Base-by-base conservation (phyloP, 2,113 vertebrate genomes). In the Oxygymnocypris stewartii region DNA sequence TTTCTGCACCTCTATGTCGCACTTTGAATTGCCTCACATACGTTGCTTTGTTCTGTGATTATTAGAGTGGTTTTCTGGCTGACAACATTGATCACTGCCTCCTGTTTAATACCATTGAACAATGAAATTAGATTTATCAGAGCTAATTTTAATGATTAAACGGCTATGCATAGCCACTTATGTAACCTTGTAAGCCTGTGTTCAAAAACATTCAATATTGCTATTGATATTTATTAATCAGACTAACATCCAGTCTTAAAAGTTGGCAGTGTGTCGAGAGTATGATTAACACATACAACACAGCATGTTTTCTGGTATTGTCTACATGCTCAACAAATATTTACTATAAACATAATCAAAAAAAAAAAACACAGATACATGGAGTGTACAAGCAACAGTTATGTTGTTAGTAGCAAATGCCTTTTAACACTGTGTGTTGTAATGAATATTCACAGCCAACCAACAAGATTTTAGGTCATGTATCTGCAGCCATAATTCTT, bases 131-230 rank as follows among this genome's bases (percentile, higher is more conserved):
- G 47, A 78, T 78, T 78, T 0, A 78, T 54, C 54, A 78, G 13
- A 54, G 25, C 47, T 35, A 0, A 78, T 78, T 78, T 54, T 12
- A 78, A 78, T 54, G 76, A 78, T 54, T 78, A 78, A 78, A 78
- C 35, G 28, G 47, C 16, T 35, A 35, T 18, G 16, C 54, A 35
- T 54, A 78, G 16, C 28, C 28, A 78, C 28, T 54, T 78, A 35
- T 35, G 49, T 35, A 28, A 78, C 76, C 76, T 78, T 54, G 16
- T 49, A 78, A 54, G 28, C 47, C n/a, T 31, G 47, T 51, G 25
- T 54, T 78, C 25, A 78, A 78, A 78, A 78, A 54, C 2, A 54
- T 54, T 78, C 74, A 47, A 49, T 67, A 28, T 49, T 76, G 16
- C 42, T 31, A 31, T 31, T 31, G 28, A 31, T 2, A 28, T 74